phyloP scores from a whole-genome alignment of 2,888 invertebrate genomes.

The Sphinx pinastri region DNA sequence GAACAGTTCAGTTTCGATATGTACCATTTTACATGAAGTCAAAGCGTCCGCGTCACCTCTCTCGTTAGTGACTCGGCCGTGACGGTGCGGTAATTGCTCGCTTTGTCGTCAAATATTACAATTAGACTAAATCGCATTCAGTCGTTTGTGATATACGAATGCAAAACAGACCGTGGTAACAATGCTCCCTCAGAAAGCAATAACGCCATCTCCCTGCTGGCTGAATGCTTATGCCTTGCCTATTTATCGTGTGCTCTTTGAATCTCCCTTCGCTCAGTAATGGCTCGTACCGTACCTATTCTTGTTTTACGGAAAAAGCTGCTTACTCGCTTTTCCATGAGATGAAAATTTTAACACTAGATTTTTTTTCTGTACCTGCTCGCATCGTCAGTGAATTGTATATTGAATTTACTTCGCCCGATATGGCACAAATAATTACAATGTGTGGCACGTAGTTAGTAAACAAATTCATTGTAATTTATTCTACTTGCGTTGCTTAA shows the following conservation, averaged over 20 bases:
- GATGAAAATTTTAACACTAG: conserved; percentile 33
- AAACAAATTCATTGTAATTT: neutral
- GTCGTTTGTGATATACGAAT: conserved; percentile 34
- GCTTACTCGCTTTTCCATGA: conserved; percentile 34
- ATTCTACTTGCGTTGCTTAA: neutral
- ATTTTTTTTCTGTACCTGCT: conserved; percentile 12
- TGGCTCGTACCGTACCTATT: conserved; percentile 42
- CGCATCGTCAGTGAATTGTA: neutral
- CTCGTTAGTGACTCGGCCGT: conserved; percentile 22
- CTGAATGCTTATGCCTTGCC: conserved; percentile 50
- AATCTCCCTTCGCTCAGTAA: conserved; percentile 40
- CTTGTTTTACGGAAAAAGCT: conserved; percentile 41
- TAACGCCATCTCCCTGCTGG: conserved; percentile 47
- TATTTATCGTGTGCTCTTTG: conserved; percentile 59
- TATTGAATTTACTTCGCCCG: neutral
- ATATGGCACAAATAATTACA: neutral
- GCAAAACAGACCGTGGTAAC: conserved; percentile 43
- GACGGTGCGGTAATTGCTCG: conserved; percentile 27
- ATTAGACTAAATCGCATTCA: conserved; percentile 23
- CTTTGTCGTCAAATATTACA: conserved; percentile 35
- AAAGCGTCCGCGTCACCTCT: conserved; percentile 14
- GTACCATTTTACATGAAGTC: conserved; percentile 26
- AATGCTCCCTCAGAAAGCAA: conserved; percentile 52
- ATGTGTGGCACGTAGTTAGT: neutral
- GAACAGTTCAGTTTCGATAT: conserved; percentile 29